Evolutionary conservation across 2,888 invertebrate genomes (phyloP).

Genomic region (Pristionchus entomophagus): DNA sequence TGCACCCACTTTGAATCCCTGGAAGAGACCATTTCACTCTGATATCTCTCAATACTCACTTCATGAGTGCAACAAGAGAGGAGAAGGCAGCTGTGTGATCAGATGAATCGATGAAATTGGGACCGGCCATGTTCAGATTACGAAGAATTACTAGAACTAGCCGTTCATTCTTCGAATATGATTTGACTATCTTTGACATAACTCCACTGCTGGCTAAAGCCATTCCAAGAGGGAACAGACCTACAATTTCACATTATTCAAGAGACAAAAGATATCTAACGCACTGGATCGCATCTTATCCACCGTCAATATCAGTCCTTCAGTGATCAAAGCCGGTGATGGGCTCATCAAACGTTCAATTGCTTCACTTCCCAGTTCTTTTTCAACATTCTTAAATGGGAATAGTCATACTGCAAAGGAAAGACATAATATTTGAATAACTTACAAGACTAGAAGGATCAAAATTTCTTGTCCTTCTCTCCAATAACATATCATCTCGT

Average conservation of each 20-base stretch:
- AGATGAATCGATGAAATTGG: not conserved
- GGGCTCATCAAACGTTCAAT: constrained; percentile 1
- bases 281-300: constrained; percentile 31
- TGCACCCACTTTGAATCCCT: not conserved
- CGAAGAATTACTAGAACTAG: constrained; percentile 12
- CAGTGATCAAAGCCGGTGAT: not conserved
- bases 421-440: not conserved
- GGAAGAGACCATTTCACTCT: not conserved
- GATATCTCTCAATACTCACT: not conserved
- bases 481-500: constrained; percentile 8
- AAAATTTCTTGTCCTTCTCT: constrained; percentile 1
- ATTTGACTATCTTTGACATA: constrained; percentile 23
- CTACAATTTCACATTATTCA: not conserved
- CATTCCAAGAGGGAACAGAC: constrained; percentile 20
- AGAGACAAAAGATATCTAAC: not conserved
- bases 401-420: not conserved
- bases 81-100: not conserved
- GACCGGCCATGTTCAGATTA: constrained; percentile 19
- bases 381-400: constrained; percentile 28
- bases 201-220: constrained; percentile 29
- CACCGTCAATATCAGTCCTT: not conserved
- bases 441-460: constrained; percentile 28
- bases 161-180: not conserved
- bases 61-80: constrained; percentile 1
- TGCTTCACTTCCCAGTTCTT: not conserved